phyloP scores from a whole-genome alignment of 2,888 invertebrate genomes.

The Epinotia demarniana region DNA sequence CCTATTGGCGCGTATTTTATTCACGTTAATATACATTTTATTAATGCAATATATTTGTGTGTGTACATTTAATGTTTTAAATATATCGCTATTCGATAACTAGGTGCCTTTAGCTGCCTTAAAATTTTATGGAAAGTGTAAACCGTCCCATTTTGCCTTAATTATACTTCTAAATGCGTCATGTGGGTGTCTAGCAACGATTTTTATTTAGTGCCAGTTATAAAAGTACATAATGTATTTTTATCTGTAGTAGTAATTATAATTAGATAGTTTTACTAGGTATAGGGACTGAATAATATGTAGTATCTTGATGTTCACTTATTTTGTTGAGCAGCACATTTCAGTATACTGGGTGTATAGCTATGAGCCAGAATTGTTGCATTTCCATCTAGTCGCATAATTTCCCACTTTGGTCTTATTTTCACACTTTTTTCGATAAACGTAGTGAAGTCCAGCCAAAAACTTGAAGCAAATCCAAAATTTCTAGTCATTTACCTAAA shows the following conservation, averaged over 20 bases:
- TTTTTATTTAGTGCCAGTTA: conserved; percentile 75
- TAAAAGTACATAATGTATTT: conserved; percentile 67
- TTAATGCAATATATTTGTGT: conserved; percentile 49
- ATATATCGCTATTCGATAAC: conserved; percentile 46
- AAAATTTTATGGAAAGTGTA: conserved; percentile 59
- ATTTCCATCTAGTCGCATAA: conserved; percentile 68
- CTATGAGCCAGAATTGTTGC: conserved; percentile 54
- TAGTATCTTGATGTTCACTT: conserved; percentile 29
- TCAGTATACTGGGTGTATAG: conserved; percentile 32
- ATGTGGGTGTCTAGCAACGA: conserved; percentile 75
- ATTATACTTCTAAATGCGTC: conserved; percentile 53
- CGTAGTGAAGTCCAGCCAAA: conserved; percentile 71
- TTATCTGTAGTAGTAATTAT: conserved; percentile 43
- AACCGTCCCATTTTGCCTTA: conserved; percentile 80
- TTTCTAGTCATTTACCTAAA: conserved; percentile 80
- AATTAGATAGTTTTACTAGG: conserved; percentile 26
- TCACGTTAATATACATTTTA: conserved; percentile 45
- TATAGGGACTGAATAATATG: conserved; percentile 29
- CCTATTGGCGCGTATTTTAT: conserved; percentile 30
- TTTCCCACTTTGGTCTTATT: conserved; percentile 49
- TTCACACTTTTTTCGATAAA: conserved; percentile 54
- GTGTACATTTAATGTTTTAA: conserved; percentile 53
- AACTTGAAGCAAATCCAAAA: conserved; percentile 70
- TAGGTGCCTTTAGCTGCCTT: conserved; percentile 80
- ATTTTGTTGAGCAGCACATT: conserved; percentile 33